Base-by-base conservation (phyloP, 2,888 invertebrate species). In the Cantharis lateralis region DNA sequence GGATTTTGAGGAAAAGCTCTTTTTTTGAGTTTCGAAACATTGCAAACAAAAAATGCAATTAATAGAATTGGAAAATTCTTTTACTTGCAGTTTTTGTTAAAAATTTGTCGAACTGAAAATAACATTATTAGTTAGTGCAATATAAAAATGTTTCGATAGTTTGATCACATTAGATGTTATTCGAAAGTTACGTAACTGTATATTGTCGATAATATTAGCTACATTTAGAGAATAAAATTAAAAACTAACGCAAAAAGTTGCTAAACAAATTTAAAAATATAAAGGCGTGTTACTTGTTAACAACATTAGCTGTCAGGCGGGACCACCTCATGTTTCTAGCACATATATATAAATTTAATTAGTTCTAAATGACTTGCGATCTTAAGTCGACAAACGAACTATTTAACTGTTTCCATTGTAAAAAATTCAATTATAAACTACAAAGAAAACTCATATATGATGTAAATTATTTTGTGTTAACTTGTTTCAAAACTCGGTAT, bases 401-500 rank as follows among this genome's bases (percentile, higher is more conserved):
- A 86, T 86, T 86, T 85, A 85, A 84, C 83, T 82, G 84, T 84
- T 86, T 80, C 84, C 83, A 85, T 85, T 85, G 85, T 84, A 81
- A 84, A 83, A 85, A 86, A 87, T 87, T 87, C 87, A 87, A 87
- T 87, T 87, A 87, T 86, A 84, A 84, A 84, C 83, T 83, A 87
- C 86, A 87, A 86, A 84, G 78, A 74, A 73, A 62, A 70, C 70
- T 71, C 75, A 75, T 75, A 75, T 75, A 75, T 66, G 78, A 61
- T 71, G 71, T 26, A 77, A 77, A 71, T 68, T 77, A 69, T 71
- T 74, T 72, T 48, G 24, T n/a, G 64, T 20, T 66, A 66, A 18
- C 64, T 66, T 66, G 48, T 48, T 48, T 48, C 48, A 48, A 48
- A 48, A 48, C 48, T 48, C 3, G 48, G 48, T 48, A 48, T 48